phyloP scores from a whole-genome alignment of 2,113 vertebrate genomes.

The Heterochromis multidens region DNA sequence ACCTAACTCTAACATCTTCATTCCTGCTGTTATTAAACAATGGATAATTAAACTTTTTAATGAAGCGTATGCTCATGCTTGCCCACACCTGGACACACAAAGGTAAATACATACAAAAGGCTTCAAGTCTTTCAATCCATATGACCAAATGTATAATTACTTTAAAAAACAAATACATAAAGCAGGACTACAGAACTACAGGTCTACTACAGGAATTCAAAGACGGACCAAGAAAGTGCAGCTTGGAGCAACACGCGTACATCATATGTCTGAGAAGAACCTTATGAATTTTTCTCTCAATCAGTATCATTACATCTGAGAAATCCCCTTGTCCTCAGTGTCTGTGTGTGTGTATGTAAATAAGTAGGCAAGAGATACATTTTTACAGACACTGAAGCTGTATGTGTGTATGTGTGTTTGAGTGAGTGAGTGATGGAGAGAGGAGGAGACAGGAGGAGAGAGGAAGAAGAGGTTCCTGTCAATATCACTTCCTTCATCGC shows the following conservation, averaged over 20 bases:
- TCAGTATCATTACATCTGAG: neutral
- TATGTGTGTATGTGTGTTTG: neutral
- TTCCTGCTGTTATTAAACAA: neutral
- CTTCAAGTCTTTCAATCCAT: neutral
- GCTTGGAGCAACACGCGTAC: neutral
- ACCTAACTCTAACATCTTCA: neutral
- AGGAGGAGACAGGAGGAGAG: constrained; percentile 60
- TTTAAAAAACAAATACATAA: neutral
- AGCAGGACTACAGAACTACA: too few relatives aligned
- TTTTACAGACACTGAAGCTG: neutral
- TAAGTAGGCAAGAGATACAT: neutral
- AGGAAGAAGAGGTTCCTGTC: constrained; percentile 63
- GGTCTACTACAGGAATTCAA: too few relatives aligned
- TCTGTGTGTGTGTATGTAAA: neutral
- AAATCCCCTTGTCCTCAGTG: too few relatives aligned
- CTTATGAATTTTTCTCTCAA: neutral
- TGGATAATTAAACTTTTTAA: neutral
- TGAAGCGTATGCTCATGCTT: neutral
- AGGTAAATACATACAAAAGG: neutral
- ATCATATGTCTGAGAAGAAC: neutral
- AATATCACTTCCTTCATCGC: constrained; percentile 59
- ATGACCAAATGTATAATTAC: neutral
- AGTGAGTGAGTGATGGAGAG: constrained; percentile 53
- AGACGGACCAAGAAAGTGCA: neutral
- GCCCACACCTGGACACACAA: neutral